Conservation (phyloP, 1,140 invertebrate species). For the Trachymyrmex septentrionalis region DNA sequence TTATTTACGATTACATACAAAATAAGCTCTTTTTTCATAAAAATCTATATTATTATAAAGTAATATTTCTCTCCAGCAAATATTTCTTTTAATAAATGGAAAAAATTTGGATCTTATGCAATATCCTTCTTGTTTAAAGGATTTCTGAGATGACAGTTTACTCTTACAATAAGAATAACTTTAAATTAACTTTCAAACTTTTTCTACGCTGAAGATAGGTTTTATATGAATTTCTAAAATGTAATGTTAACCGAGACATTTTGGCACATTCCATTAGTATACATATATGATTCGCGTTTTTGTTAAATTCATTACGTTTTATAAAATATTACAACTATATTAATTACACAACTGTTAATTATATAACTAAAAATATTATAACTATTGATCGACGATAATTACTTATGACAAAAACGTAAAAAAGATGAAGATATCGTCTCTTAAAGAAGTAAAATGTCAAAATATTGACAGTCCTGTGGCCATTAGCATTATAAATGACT, state of each 20-base stretch:
- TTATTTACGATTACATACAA: neutral
- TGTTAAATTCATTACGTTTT: neutral
- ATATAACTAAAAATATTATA: neutral
- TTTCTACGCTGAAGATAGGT: neutral
- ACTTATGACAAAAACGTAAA: neutral
- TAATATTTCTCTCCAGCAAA: neutral
- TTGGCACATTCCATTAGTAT: neutral
- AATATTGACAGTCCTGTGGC: slow-evolving; percentile 73
- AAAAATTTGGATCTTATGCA: neutral
- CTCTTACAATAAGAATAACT: neutral
- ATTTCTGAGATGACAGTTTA: neutral
- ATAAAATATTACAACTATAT: neutral
- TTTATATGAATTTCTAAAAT: neutral
- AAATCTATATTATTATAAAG: neutral
- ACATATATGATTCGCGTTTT: neutral
- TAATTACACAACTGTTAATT: too few relatives aligned
- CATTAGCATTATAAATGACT: slow-evolving; percentile 77
- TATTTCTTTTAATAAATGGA: neutral
- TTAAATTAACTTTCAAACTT: neutral
- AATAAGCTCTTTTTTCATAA: neutral
- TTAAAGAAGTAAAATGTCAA: slow-evolving; percentile 70
- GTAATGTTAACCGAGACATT: neutral
- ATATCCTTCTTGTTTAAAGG: neutral
- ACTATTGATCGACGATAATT: neutral
- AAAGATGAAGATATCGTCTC: slow-evolving; percentile 1